Evolutionary conservation across 2,888 invertebrate species (phyloP).

Genomic region (Keiferia lycopersicella): DNA sequence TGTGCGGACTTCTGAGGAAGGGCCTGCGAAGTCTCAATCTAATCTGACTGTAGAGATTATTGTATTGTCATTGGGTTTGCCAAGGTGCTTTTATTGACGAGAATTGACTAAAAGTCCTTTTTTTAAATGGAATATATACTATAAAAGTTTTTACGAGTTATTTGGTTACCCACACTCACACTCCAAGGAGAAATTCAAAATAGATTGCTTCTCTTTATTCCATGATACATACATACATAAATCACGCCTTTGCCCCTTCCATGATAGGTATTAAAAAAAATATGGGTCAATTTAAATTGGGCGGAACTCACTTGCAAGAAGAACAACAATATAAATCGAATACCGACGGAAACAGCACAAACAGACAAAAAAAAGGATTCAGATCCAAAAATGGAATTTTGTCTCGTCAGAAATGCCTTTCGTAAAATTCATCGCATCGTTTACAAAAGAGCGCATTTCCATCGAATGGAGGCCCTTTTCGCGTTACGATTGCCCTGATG

Average conservation of each 20-base stretch:
- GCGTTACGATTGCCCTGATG: conserved; percentile 27
- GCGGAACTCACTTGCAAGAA: no score
- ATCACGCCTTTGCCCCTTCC: no score
- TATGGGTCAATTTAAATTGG: no score
- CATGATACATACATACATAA: no score
- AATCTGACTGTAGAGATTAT: conserved; percentile 27
- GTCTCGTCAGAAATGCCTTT: conserved; percentile 15
- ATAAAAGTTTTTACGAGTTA: no score
- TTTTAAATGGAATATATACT: no score
- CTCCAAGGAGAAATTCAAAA: no score
- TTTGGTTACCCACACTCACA: no score
- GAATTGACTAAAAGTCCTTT: neutral
- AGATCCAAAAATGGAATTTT: conserved; percentile 9
- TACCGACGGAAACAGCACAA: neutral
- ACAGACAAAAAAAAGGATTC: neutral
- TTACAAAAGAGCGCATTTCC: conserved; percentile 23
- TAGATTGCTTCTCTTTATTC: no score
- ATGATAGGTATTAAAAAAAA: no score
- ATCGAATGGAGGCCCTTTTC: conserved; percentile 21
- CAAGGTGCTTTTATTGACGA: neutral
- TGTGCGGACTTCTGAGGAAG: conserved; percentile 22
- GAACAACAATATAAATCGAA: no score
- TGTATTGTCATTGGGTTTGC: conserved; percentile 10
- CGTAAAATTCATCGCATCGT: conserved; percentile 16
- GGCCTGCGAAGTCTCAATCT: conserved; percentile 22